Base-by-base conservation (phyloP, 2,113 vertebrate genomes). In the Macquaria ambigua region DNA sequence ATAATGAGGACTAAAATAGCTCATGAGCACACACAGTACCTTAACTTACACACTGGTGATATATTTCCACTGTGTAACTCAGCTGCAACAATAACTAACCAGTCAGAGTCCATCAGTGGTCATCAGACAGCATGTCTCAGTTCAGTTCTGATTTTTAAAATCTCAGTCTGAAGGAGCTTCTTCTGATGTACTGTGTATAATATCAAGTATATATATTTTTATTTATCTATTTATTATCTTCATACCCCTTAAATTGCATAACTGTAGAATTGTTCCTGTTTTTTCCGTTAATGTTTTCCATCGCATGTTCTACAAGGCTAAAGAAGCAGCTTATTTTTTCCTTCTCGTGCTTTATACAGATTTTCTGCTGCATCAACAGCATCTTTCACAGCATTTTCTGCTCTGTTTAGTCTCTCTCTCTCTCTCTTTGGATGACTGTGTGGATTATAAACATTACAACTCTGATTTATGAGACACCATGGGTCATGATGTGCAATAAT, bases 1-100 rank as follows among this genome's bases (percentile, higher is more conserved):
- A 81, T 72, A 80, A 71, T 20, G 67, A 81, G 55, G 74, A 72
- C 63, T 74, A 59, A 88, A 90, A 86, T 86, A 87, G 80, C 56
- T 77, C 37, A 1, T 52, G 63, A 80, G 71, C 62, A 66, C 58
- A 52, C 20, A n/a, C 31, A 50, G 66, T 6, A n/a, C 37, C 34
- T 31, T 20, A 74, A 53, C 46, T 46, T 25, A 43, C n/a, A 72
- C 61, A 28, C 20, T 52, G 31, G 16, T 63, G 61, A 69, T 48
- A 3, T 18, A 21, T 82, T 78, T 69, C 37, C 66, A 48, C 68
- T 55, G 77, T 39, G 62, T 37, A 46, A 56, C 50, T 58, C 5
- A 28, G 15, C 39, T 21, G 25, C 37, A 25, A 20, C 66, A 31
- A 31, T 15, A 68, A 58, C 41, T 6, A 39, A 8, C 52, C n/a